Conservation (phyloP, 2,113 vertebrate genomes). For the Terrapene triunguis region DNA sequence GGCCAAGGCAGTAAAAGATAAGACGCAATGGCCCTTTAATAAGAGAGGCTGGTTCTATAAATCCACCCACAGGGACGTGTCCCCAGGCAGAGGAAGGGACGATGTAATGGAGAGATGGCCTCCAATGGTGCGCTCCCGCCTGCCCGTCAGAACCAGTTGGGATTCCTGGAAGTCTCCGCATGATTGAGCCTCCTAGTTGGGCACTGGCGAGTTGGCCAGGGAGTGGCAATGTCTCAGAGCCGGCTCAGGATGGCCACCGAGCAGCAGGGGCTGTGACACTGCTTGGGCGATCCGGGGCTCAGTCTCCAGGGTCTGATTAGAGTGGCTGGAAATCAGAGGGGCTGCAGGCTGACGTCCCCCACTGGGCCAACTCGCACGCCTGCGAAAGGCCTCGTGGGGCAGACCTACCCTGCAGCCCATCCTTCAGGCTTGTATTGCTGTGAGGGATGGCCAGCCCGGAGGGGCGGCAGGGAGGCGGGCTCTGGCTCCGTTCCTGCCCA, state of each 20-base stretch:
- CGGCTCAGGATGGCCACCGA: neutral
- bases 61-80: neutral
- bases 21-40: neutral
- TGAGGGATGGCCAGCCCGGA: neutral
- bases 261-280: neutral
- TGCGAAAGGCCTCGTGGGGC: neutral
- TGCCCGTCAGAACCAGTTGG: neutral
- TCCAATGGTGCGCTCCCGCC: neutral
- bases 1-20: neutral
- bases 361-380: neutral
- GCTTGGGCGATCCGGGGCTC: neutral
- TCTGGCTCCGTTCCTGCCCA: rapidly evolving
- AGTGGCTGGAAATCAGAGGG: neutral
- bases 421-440: neutral
- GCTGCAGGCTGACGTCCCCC: neutral
- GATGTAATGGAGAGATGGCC: neutral
- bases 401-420: no score
- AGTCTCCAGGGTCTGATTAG: neutral
- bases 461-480: rapidly evolving
- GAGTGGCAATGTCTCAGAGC: neutral
- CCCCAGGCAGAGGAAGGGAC: neutral
- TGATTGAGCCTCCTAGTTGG: neutral
- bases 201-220: neutral
- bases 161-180: neutral
- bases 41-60: neutral